These are phyloP conservation scores for Ia io DNA, from an alignment of 2,113 vertebrate genomes.

Conservation along the genomic window DNA sequence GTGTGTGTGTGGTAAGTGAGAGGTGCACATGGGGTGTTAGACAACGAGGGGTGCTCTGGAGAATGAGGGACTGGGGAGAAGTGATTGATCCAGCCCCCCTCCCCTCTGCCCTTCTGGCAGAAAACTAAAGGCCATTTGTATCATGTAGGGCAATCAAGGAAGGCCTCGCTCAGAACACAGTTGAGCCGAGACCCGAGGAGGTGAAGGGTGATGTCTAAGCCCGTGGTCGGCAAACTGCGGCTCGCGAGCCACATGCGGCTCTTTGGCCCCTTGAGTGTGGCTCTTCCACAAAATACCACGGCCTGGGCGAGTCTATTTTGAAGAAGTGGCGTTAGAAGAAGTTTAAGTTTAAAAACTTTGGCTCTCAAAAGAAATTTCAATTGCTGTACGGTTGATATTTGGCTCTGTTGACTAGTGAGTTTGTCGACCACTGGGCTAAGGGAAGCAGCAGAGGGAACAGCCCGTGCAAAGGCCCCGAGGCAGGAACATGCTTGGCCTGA, in stretches of 20 bases:
- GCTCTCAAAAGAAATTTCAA: too few species aligned
- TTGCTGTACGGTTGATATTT: too few species aligned
- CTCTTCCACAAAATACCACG: too few species aligned
- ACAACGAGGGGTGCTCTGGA: background rate
- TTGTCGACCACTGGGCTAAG: too few species aligned
- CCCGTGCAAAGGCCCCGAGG: background rate
- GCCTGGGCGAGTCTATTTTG: too few species aligned
- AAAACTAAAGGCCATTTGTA: conserved; percentile 90
- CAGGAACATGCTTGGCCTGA: background rate
- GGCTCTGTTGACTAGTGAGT: too few species aligned
- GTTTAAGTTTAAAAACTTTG: too few species aligned
- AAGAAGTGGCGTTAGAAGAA: too few species aligned
- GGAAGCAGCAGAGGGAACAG: background rate
- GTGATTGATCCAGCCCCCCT: conserved; percentile 87
- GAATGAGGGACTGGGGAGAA: background rate
- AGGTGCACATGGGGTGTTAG: background rate
- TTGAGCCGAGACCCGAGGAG: background rate
- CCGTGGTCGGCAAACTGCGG: too few species aligned
- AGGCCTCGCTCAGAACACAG: background rate
- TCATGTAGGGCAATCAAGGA: background rate
- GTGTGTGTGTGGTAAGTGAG: too few species aligned
- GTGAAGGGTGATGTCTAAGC: accelerated
- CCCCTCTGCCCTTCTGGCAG: conserved; percentile 86
- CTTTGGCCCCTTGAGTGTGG: too few species aligned
- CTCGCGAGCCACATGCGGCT: too few species aligned